Evolutionary conservation across 2,888 invertebrate genomes (phyloP).

Genomic region (Caenorhabditis sp.): DNA sequence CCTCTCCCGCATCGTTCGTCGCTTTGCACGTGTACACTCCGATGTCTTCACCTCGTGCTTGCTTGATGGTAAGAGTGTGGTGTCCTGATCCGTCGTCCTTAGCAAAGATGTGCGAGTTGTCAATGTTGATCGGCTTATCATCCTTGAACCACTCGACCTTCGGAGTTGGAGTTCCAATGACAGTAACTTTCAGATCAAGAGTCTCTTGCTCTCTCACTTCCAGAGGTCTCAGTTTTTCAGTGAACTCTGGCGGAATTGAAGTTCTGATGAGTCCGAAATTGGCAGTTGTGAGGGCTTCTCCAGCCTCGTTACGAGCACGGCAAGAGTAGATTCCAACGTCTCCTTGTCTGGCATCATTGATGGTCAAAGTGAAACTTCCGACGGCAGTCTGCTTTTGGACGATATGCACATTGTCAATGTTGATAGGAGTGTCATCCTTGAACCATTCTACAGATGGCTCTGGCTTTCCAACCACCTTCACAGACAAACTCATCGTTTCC

Average conservation of each 20-base stretch:
- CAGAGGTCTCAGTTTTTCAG: slow-evolving; percentile 85
- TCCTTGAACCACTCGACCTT: slow-evolving; percentile 96
- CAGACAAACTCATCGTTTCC: slow-evolving; percentile 46
- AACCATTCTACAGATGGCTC: slow-evolving; percentile 91
- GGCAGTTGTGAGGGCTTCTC: slow-evolving; percentile 76
- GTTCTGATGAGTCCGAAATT: slow-evolving; percentile 60
- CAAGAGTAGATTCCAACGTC: slow-evolving; percentile 67
- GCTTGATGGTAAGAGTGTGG: slow-evolving; percentile 62
- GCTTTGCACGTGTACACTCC: slow-evolving; percentile 67
- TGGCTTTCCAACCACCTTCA: slow-evolving; percentile 61
- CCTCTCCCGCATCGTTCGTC: slow-evolving; percentile 67
- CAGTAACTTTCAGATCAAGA: slow-evolving; percentile 56
- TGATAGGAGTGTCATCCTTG: slow-evolving; percentile 84
- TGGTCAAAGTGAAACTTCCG: slow-evolving; percentile 81
- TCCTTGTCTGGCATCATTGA: slow-evolving; percentile 57
- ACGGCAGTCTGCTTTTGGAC: slow-evolving; percentile 80
- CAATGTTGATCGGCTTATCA: slow-evolving; percentile 71
- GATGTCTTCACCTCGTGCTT: slow-evolving; percentile 63
- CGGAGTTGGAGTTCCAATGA: slow-evolving; percentile 80
- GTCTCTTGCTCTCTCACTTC: slow-evolving; percentile 86
- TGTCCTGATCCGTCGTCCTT: slow-evolving; percentile 83
- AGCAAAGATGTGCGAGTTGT: slow-evolving; percentile 81
- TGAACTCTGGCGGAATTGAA: slow-evolving; percentile 85
- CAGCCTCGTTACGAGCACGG: slow-evolving; percentile 66
- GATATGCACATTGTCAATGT: slow-evolving; percentile 81